phyloP scores from a whole-genome alignment of 2,888 invertebrate species.

The Himalopsyche tibetana region DNA sequence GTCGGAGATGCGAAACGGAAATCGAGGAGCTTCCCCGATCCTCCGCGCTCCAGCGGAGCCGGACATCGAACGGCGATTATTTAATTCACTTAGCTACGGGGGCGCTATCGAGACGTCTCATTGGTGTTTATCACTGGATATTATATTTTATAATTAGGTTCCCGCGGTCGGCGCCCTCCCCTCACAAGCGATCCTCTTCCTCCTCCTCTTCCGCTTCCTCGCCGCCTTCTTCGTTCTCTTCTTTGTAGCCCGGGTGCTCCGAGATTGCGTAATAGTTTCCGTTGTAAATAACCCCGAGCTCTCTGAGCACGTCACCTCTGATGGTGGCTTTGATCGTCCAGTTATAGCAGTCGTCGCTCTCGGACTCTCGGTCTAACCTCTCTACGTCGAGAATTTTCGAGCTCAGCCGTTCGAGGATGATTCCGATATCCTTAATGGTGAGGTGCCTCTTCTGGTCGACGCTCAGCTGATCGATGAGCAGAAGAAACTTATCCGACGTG shows the following conservation, averaged over 20 bases:
- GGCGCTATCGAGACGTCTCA: conserved; percentile 50
- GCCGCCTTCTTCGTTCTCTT: conserved; percentile 90
- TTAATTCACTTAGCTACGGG: conserved; percentile 49
- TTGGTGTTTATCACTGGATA: conserved; percentile 60
- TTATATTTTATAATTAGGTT: conserved; percentile 43
- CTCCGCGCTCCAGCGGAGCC: conserved; percentile 35
- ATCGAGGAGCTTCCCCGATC: not conserved
- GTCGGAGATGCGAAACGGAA: conserved; percentile 41
- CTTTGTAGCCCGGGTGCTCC: conserved; percentile 95
- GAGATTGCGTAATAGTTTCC: conserved; percentile 97
- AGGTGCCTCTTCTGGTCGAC: conserved; percentile 94
- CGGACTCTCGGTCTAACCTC: conserved; percentile 92
- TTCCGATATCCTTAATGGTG: conserved; percentile 96
- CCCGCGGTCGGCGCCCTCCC: conserved; percentile 68
- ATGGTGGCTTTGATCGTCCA: conserved; percentile 98
- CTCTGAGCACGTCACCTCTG: conserved; percentile 91
- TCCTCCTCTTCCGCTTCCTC: conserved; percentile 92
- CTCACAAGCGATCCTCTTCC: conserved; percentile 83
- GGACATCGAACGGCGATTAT: conserved; percentile 31
- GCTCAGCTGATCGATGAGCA: conserved; percentile 94
- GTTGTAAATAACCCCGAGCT: conserved; percentile 95
- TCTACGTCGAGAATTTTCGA: conserved; percentile 96
- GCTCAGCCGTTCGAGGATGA: conserved; percentile 93
- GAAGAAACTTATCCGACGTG: conserved; percentile 93
- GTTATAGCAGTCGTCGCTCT: conserved; percentile 95